Evolutionary conservation across 2,797 vertebrate species (phyloP).

Genomic region (Melanotaenia nigrans): DNA sequence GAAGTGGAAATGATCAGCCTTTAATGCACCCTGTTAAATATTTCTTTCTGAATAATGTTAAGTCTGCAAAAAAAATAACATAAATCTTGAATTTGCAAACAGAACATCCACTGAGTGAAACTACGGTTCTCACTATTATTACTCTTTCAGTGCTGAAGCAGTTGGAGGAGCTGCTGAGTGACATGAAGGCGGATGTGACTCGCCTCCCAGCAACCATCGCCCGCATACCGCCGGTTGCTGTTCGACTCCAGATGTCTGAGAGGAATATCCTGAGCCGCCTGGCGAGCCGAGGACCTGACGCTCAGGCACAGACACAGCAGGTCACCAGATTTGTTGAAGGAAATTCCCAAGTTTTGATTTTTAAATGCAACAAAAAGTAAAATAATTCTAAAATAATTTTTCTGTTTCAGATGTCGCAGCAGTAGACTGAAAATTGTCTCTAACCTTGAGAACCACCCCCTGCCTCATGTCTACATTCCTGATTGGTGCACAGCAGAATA

Average conservation of each 20-base stretch:
- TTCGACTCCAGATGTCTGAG: slow-evolving; percentile 97
- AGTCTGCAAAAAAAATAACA: neutral
- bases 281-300: slow-evolving; percentile 93
- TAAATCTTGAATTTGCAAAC: neutral
- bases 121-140: neutral
- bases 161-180: slow-evolving; percentile 96
- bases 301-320: slow-evolving; percentile 76
- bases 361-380: neutral
- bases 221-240: slow-evolving; percentile 95
- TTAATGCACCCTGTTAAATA: neutral
- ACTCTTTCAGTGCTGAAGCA: slow-evolving; percentile 91
- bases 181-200: slow-evolving; percentile 99
- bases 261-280: slow-evolving; percentile 96
- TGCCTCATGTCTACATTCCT: slow-evolving; percentile 84
- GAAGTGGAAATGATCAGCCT: too few relatives aligned
- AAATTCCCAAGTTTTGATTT: neutral
- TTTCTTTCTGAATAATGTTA: neutral
- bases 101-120: neutral
- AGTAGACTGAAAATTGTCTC: slow-evolving; percentile 73
- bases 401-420: slow-evolving; percentile 79
- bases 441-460: slow-evolving; percentile 66
- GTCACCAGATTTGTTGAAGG: neutral
- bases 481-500: slow-evolving; percentile 81
- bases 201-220: slow-evolving; percentile 96
- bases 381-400: neutral